Conservation (phyloP, 2,888 invertebrate species). For the Tolmerus cingulatus region DNA sequence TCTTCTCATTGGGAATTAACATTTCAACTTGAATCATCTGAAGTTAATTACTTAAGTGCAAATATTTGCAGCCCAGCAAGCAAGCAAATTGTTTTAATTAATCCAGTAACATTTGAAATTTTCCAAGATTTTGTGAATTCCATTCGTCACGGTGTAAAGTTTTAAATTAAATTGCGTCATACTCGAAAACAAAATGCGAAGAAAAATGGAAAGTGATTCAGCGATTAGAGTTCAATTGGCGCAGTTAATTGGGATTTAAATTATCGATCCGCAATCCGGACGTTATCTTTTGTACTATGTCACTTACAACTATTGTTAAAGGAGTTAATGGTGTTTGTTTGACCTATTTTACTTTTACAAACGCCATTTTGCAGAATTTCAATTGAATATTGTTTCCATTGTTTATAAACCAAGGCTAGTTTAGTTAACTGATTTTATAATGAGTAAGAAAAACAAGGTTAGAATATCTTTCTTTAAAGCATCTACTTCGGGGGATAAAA, state of each 20-base stretch:
- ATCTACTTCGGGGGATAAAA: background rate
- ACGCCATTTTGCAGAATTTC: background rate
- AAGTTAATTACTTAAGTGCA: background rate
- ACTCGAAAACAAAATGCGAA: background rate
- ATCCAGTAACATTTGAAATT: background rate
- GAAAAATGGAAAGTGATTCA: background rate
- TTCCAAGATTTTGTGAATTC: background rate
- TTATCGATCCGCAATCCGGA: background rate
- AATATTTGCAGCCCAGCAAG: background rate
- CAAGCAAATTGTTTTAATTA: background rate
- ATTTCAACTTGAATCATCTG: background rate
- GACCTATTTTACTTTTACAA: background rate
- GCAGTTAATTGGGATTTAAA: background rate
- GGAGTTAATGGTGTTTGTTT: background rate
- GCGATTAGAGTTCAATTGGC: background rate
- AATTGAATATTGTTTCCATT: background rate
- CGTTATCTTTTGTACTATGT: background rate
- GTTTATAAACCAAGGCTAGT: background rate
- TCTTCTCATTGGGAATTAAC: background rate
- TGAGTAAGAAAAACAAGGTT: background rate
- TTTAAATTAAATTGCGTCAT: background rate
- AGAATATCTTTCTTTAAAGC: no score
- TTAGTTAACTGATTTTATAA: background rate
- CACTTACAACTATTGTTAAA: background rate
- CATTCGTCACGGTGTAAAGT: background rate